phyloP scores from a whole-genome alignment of 2,888 invertebrate genomes.

The Chaitophorus viminalis region DNA sequence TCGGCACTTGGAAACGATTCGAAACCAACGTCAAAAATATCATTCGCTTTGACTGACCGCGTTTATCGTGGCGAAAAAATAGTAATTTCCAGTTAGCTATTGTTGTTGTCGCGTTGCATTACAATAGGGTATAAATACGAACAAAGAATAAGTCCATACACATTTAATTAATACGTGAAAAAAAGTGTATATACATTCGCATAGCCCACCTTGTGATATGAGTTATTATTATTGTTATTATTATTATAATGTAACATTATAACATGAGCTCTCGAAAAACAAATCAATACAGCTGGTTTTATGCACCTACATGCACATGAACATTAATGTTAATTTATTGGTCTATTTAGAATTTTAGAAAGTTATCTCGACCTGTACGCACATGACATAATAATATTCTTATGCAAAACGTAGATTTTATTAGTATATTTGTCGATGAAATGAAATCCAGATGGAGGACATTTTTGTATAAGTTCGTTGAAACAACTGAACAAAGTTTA shows the following conservation, averaged over 20 bases:
- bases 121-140: constrained; percentile 38
- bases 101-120: constrained; percentile 17
- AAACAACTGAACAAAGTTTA: too few relatives aligned
- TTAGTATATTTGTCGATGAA: too few relatives aligned
- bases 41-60: constrained; percentile 54
- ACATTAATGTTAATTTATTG: too few relatives aligned
- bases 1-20: constrained; percentile 37
- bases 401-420: too few relatives aligned
- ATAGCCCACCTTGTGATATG: too few relatives aligned
- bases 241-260: constrained; percentile 1
- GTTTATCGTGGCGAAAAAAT: constrained; percentile 45
- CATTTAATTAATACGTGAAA: constrained; percentile 47
- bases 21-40: constrained; percentile 39
- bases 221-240: background rate
- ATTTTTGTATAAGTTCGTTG: too few relatives aligned
- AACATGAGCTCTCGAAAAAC: background rate
- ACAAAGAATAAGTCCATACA: constrained; percentile 33
- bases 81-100: constrained; percentile 16
- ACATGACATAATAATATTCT: too few relatives aligned
- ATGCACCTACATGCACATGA: too few relatives aligned
- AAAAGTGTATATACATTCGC: background rate
- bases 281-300: background rate
- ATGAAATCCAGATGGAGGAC: too few relatives aligned
- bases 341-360: too few relatives aligned
- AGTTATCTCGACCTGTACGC: too few relatives aligned